Conservation (phyloP, 1,140 invertebrate species). For the Phortica variegata region DNA sequence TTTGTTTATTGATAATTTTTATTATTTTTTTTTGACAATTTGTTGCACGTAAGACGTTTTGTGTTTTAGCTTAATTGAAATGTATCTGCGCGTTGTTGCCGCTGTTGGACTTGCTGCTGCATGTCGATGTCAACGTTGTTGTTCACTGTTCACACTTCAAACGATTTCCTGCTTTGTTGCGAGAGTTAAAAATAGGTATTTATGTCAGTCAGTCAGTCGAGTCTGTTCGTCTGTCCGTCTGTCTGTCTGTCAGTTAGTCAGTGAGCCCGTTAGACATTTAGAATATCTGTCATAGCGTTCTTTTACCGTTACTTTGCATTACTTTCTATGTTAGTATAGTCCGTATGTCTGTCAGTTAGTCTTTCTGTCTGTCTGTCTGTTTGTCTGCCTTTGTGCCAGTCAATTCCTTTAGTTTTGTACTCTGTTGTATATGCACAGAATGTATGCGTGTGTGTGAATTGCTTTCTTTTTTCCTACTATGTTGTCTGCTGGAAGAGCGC, state of each 20-base stretch:
- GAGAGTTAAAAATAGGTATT: slow-evolving; percentile 50
- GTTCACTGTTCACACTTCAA: too few species aligned
- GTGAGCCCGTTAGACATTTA: too few species aligned
- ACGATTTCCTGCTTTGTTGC: slow-evolving; percentile 16
- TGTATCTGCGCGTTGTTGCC: slow-evolving; percentile 27
- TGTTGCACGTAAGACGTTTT: too few species aligned
- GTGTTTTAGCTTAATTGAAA: too few species aligned
- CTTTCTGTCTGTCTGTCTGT: slow-evolving; percentile 9
- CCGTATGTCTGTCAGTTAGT: background rate
- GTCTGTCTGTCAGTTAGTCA: background rate
- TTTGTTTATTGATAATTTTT: background rate
- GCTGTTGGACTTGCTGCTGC: slow-evolving; percentile 15
- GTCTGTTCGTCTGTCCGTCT: slow-evolving; percentile 13
- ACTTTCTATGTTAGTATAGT: slow-evolving; percentile 27
- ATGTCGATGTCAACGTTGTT: too few species aligned
- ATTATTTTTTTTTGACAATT: background rate
- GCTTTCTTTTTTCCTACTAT: too few species aligned
- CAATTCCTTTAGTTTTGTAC: slow-evolving; percentile 4
- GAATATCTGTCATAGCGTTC: too few species aligned
- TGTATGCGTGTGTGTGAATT: too few species aligned
- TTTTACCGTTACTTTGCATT: too few species aligned
- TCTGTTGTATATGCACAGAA: too few species aligned
- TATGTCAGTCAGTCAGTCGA: slow-evolving; percentile 39
- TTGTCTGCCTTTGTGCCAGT: too few species aligned
- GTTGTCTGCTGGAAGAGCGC: too few species aligned